Conservation (phyloP, 1,140 invertebrate species). For the Pissodes strobi region DNA sequence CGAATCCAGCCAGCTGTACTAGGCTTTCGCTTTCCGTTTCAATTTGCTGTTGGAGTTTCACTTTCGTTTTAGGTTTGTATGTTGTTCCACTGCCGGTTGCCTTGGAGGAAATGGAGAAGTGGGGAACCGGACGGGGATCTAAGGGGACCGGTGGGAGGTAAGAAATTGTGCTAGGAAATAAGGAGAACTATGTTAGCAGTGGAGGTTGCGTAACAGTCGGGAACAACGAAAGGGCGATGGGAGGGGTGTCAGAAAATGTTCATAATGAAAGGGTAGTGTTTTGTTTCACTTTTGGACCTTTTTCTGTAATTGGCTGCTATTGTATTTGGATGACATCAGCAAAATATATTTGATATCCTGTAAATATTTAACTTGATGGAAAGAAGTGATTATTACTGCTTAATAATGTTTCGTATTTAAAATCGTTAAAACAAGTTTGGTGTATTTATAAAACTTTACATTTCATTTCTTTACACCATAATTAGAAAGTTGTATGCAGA, state of each 20-base stretch:
- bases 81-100: slow-evolving; percentile 11
- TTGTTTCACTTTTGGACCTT: slow-evolving; percentile 6
- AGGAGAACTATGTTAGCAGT: slow-evolving; percentile 35
- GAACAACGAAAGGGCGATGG: background rate
- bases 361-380: too few species aligned
- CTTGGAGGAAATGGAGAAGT: slow-evolving; percentile 19
- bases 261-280: slow-evolving; percentile 17
- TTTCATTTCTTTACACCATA: too few species aligned
- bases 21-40: slow-evolving; percentile 44
- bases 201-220: slow-evolving; percentile 21
- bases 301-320: background rate
- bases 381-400: too few species aligned
- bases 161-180: slow-evolving; percentile 35
- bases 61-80: slow-evolving; percentile 29
- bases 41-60: slow-evolving; percentile 29
- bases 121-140: background rate
- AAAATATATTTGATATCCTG: too few species aligned
- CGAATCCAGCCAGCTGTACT: slow-evolving; percentile 35
- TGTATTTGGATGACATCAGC: too few species aligned
- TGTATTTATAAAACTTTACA: too few species aligned
- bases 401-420: too few species aligned
- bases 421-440: too few species aligned
- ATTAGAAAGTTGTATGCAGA: too few species aligned
- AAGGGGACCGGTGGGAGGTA: slow-evolving; percentile 2
- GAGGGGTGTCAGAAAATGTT: background rate